Percentiles rank a stretch among this genome's conserved stretches.
These are phyloP conservation scores for Epirrhoe tristata DNA, from an alignment of 2,888 invertebrate genomes.

Conservation along the genomic window DNA sequence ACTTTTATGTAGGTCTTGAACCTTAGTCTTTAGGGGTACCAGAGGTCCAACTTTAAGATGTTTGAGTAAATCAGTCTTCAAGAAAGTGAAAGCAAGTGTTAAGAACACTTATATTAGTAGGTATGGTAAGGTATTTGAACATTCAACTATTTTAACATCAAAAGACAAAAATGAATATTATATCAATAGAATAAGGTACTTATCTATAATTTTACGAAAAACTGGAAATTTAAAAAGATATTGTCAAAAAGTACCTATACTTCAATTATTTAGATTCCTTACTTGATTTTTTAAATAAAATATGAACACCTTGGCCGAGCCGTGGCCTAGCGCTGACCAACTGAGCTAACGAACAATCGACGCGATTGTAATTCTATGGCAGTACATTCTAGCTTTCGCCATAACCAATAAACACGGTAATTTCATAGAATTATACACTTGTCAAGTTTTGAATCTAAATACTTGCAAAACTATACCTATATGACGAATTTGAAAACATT, in stretches of 20 bases:
- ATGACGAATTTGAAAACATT: slow-evolving; percentile 3
- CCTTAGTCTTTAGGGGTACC: neutral
- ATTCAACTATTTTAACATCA: slow-evolving; percentile 19
- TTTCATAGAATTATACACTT: no score
- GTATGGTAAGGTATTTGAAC: slow-evolving; percentile 35
- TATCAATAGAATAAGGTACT: slow-evolving; percentile 6
- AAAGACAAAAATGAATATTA: slow-evolving; percentile 10
- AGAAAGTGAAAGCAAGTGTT: slow-evolving; percentile 7
- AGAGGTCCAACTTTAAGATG: neutral
- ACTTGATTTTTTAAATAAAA: neutral
- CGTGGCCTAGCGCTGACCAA: neutral
- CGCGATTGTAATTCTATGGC: neutral
- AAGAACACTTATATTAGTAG: slow-evolving; percentile 7
- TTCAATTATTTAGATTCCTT: neutral
- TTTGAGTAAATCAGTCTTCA: slow-evolving; percentile 8
- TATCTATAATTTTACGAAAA: slow-evolving; percentile 9
- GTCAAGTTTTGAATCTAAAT: neutral
- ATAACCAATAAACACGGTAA: no score
- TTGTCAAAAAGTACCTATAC: slow-evolving; percentile 16
- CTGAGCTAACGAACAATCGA: neutral
- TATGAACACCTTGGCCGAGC: neutral
- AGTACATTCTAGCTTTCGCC: neutral
- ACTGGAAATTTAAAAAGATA: neutral
- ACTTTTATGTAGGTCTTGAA: no score
- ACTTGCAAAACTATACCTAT: neutral